Evolutionary conservation across 2,888 invertebrate genomes (phyloP), one percentile per base, ranked within the genome.

Genomic region (Drosophila nr. perissopoda): DNA sequence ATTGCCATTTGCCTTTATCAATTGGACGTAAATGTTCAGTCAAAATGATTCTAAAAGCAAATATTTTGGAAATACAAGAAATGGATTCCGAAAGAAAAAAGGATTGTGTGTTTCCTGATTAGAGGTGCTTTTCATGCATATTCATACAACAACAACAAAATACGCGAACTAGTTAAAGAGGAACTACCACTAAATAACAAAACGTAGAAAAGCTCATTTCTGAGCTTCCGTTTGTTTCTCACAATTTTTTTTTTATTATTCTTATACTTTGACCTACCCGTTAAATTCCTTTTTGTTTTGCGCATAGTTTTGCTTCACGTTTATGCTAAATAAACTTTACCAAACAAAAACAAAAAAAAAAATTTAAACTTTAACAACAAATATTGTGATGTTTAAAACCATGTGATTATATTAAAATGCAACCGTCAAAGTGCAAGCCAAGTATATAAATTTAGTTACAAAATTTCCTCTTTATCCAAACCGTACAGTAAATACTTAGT

Each of bases 381-480:
- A 89, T 75, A 81, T 70, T 78, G 86, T 73, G 75, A 79, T 82
- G 72, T 80, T 78, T 57, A 67, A 74, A 87, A 42, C 64, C 46
- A 62, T 78, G 71, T 71, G 76, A 71, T 71, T 74, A 57, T 51
- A 69, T 58, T 38, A 38, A 70, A 77, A 79, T 88, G 83, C 87
- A 81, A 79, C 74, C 79, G 71, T 75, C 74, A 86, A 81, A 89
- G 82, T 89, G 86, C 90, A 88, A 88, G 83, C 83, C 76, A 88
- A 81, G 86, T 86, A 88, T 82, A 81, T 38, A 67, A 56, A 72
- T 85, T 82, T 86, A 88, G 89, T 92, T 92, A 92, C 92, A 92
- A 92, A 92, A 92, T 92, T 92, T 92, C 86, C 92, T 92, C 92
- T 92, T 92, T 92, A 92, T 90, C 92, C 92, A 91, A 82, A 89